Evolutionary conservation across 64 coral and sea anemone species (phyloP), one percentile per base, ranked within the genome.

Genomic region (Dendronephthya gigantea): DNA sequence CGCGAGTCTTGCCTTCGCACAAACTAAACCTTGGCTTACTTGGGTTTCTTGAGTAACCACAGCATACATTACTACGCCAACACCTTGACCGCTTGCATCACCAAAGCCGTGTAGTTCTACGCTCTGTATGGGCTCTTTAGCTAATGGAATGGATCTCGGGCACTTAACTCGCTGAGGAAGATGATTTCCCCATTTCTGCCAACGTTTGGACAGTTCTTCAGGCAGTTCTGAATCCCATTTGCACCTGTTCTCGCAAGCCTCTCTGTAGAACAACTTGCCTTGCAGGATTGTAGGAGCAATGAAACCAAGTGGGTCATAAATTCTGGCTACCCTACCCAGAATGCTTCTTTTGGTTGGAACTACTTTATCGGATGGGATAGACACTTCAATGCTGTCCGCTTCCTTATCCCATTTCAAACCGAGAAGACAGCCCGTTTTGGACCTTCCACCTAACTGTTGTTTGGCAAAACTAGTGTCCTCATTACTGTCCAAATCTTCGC

Each of bases 361-460:
- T 48, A 32, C n/a, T 3, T 76, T 36, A 56, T 59, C 36, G 19
- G 39, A 30, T n/a, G 82, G 83, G 43, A 84, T 83, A 30, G 38
- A 75, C 47, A 84, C 82, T 3, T 82, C 62, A 2, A 92, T 22
- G 36, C 52, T 92, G 25, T 92, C 86, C 40, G 83, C 40, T 37
- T 76, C 68, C 31, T 84, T 79, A 74, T 90, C 49, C 88, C 62
- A 90, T 50, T 40, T 51, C 40, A 90, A 35, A 28, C 88, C 88
- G 14, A 90, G 39, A 27, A 74, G 35, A 33, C 84, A 84, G 17
- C 39, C 83, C 16, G 72, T 66, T 75, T 81, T 90, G 66, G 82
- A 83, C 79, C 85, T 90, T 35, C 36, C 59, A 16, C 82, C 88
- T 68, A 90, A 90, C 68, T 76, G 84, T 66, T 83, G 43, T 49